A percentile compares a stretch with the other conserved stretches of the same genome.
phyloP scores from a whole-genome alignment of 2,797 vertebrate species.

The Brachyrhaphis roseni region DNA sequence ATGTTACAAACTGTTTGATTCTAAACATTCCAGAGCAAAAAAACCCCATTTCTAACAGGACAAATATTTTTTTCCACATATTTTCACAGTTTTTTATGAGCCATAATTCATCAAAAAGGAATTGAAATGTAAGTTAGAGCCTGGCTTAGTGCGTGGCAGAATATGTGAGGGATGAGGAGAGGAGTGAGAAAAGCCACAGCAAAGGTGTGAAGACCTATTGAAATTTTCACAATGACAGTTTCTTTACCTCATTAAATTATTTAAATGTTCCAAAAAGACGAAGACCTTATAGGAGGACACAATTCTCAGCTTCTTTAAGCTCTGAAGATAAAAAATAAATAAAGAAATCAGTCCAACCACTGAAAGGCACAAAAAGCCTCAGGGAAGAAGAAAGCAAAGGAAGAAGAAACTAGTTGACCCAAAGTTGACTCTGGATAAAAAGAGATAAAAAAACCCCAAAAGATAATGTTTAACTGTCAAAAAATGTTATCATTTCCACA shows the following conservation, averaged over 20 bases:
- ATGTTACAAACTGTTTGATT: background rate
- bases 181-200: conserved; percentile 57
- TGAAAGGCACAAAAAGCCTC: conserved; percentile 2
- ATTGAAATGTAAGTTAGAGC: background rate
- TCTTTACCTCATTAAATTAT: conserved; percentile 43
- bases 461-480: background rate
- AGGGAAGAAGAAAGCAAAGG: background rate
- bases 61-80: background rate
- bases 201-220: conserved; percentile 54
- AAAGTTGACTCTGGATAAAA: conserved; percentile 4
- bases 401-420: conserved; percentile 10
- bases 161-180: conserved; percentile 4
- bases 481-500: background rate
- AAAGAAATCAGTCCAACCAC: background rate
- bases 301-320: conserved; percentile 1
- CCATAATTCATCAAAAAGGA: background rate
- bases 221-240: conserved; percentile 31
- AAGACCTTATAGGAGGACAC: background rate
- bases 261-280: conserved; percentile 43
- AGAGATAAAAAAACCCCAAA: background rate
- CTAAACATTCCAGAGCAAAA: background rate
- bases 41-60: background rate
- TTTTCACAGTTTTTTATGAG: background rate
- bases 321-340: background rate
- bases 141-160: background rate